phyloP scores from a whole-genome alignment of 1,140 invertebrate species.

The Agrypnia vestita region DNA sequence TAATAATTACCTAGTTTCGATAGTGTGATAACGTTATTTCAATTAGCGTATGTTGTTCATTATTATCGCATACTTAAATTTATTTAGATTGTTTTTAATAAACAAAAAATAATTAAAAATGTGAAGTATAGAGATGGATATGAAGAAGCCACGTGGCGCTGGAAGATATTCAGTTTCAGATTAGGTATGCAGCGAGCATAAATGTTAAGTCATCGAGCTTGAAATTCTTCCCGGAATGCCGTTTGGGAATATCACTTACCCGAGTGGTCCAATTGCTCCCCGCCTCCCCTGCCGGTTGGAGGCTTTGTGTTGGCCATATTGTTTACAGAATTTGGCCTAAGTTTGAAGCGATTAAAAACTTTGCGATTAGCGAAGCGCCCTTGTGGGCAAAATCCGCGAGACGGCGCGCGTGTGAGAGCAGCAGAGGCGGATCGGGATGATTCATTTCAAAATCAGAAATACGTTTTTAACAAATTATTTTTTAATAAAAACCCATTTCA shows the following conservation, averaged over 20 bases:
- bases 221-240: slow-evolving; percentile 15
- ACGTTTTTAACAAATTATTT: too few species aligned
- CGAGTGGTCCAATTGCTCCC: slow-evolving; percentile 28
- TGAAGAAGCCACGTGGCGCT: neutral
- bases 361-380: slow-evolving; percentile 61
- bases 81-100: too few species aligned
- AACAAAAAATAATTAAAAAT: too few species aligned
- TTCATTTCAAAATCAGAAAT: neutral
- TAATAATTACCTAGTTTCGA: too few species aligned
- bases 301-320: slow-evolving; percentile 60
- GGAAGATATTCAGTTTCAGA: slow-evolving; percentile 8
- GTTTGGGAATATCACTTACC: slow-evolving; percentile 36
- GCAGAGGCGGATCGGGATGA: neutral
- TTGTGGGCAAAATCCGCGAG: slow-evolving; percentile 50
- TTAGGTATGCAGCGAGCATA: slow-evolving; percentile 1
- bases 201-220: slow-evolving; percentile 30
- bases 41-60: too few species aligned
- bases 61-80: too few species aligned
- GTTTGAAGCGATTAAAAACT: slow-evolving; percentile 62
- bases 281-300: slow-evolving; percentile 33
- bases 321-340: slow-evolving; percentile 60
- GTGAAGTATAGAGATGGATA: too few species aligned
- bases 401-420: slow-evolving; percentile 23
- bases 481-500: too few species aligned
- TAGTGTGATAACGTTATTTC: too few species aligned